These are phyloP conservation scores for Drosophila oshimai DNA, from an alignment of 1,140 invertebrate genomes.

Conservation along the genomic window DNA sequence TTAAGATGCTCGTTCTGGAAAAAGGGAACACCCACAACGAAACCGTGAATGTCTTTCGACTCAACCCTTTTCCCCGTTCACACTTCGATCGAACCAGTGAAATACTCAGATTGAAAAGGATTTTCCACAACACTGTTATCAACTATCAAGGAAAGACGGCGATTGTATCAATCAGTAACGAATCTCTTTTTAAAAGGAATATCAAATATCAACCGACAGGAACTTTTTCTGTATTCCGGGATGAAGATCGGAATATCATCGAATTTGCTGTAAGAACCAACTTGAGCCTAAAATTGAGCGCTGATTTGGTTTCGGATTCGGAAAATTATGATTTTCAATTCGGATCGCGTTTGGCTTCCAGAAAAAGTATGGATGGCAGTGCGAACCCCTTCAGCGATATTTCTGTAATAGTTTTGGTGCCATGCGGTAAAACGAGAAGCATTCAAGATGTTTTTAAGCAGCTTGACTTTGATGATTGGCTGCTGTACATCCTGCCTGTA, in stretches of 20 bases:
- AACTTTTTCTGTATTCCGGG: not conserved
- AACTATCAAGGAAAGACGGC: conserved; percentile 11
- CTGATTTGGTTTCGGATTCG: too few relatives aligned
- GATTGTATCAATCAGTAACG: not conserved
- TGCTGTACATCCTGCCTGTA: not conserved
- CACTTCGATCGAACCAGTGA: not conserved
- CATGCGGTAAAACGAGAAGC: conserved; percentile 4
- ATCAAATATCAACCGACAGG: not conserved
- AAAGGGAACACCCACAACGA: not conserved
- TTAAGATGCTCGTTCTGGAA: conserved; percentile 11
- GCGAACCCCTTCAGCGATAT: not conserved
- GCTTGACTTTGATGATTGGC: not conserved
- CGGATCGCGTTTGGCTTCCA: not conserved
- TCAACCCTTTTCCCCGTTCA: not conserved
- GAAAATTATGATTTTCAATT: not conserved
- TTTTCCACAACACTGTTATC: not conserved
- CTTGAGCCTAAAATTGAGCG: not conserved
- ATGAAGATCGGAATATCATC: not conserved
- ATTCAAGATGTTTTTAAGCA: conserved; percentile 13
- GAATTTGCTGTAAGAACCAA: not conserved
- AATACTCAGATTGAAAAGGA: too few relatives aligned
- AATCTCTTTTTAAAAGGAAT: not conserved
- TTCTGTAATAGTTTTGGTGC: conserved; percentile 20
- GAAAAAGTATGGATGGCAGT: not conserved
- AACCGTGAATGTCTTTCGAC: not conserved